Conservation (phyloP, 2,888 invertebrate species). For the Ophonus ardosiacus region DNA sequence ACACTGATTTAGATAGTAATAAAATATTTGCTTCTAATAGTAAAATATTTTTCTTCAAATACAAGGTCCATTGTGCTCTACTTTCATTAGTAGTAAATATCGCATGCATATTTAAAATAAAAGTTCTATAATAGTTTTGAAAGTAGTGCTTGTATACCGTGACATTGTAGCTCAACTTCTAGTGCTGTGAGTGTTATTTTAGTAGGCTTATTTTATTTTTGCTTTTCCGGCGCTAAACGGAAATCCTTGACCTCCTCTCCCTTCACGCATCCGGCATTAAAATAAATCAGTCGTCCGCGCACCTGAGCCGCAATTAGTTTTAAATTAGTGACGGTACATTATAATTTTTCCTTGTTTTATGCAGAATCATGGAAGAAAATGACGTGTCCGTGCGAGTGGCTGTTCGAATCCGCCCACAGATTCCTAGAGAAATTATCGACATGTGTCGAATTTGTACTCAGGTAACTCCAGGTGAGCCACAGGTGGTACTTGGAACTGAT, state of each 20-base stretch:
- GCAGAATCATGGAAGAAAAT: conserved; percentile 78
- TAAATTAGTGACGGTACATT: conserved; percentile 10
- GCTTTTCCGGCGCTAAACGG: conserved; percentile 27
- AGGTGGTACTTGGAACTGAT: conserved; percentile 94
- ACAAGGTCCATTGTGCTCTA: neutral
- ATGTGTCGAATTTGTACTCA: conserved; percentile 96
- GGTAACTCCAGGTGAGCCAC: conserved; percentile 93
- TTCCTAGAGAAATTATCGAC: conserved; percentile 94
- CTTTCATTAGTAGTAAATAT: neutral
- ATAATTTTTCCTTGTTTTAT: neutral
- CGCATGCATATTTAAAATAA: neutral
- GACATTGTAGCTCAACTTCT: neutral
- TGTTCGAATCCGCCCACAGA: conserved; percentile 93
- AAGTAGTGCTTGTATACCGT: neutral
- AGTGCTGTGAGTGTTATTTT: neutral
- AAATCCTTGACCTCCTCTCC: conserved; percentile 31
- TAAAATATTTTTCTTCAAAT: neutral
- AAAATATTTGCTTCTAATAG: neutral
- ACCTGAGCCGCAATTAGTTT: conserved; percentile 1
- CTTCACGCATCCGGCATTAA: conserved; percentile 20
- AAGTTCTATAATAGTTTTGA: neutral
- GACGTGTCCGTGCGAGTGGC: conserved; percentile 84
- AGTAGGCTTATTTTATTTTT: conserved; percentile 24
- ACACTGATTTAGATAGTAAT: neutral
- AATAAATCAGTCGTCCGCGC: conserved; percentile 4